A percentile compares a stretch with the other conserved stretches of the same genome.
phyloP scores from a whole-genome alignment of 2,113 vertebrate species.

The Terrapene triunguis region DNA sequence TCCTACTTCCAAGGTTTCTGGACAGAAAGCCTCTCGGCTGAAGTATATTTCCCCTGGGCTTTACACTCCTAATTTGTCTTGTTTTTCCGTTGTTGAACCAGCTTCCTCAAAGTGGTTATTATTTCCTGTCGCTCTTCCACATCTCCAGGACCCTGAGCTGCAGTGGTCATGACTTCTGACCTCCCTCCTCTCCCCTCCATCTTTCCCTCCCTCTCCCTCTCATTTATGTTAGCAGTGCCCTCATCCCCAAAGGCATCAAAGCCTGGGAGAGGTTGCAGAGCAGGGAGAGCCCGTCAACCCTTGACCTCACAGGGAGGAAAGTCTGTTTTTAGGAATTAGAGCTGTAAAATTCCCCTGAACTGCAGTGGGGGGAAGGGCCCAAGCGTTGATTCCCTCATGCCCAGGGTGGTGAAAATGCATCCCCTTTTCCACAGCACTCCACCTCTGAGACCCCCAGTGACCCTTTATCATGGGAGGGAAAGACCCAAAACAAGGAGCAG shows the following conservation, averaged over 20 bases:
- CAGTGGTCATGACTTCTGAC: rapidly evolving
- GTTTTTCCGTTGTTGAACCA: conserved; percentile 40
- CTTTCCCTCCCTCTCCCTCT: not conserved
- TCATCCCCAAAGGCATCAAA: not conserved
- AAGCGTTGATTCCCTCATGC: not conserved
- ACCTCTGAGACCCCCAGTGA: rapidly evolving
- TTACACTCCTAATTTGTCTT: not conserved
- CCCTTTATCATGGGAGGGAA: rapidly evolving
- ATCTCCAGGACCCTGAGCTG: rapidly evolving
- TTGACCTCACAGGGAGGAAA: not conserved
- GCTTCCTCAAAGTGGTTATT: not conserved
- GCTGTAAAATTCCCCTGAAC: conserved; percentile 27
- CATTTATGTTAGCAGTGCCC: not conserved
- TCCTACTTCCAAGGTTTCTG: not conserved
- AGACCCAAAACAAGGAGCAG: not conserved
- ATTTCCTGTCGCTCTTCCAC: not conserved
- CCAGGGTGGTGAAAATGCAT: not conserved
- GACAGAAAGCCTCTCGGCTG: conserved; percentile 6
- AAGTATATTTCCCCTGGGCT: conserved; percentile 39
- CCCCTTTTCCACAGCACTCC: rapidly evolving
- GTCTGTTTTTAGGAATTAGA: not conserved
- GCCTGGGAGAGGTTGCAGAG: not conserved
- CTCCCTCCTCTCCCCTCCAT: not conserved
- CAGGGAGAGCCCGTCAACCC: not conserved
- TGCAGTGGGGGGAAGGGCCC: conserved; percentile 34